Base-by-base conservation (phyloP, 2,888 invertebrate species). In the Drosophila acutilabella region DNA sequence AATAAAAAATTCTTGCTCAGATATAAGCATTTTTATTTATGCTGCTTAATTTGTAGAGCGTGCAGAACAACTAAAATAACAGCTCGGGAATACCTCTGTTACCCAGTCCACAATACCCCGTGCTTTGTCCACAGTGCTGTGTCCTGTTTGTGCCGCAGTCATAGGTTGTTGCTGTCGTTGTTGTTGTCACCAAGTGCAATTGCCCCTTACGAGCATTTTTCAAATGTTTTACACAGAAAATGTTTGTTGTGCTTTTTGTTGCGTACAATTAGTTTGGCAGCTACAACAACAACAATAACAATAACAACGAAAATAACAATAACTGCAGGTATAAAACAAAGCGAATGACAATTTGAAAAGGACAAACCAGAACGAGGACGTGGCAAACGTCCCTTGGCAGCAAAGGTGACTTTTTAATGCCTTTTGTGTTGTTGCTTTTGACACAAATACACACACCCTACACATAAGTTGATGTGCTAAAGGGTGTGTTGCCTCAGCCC, bases 251-350 rank as follows among this genome's bases (percentile, higher is more conserved):
- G 68, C 71, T 73, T 78, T 82, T 87, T 85, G 79, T 74, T 86
- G 87, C 81, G 81, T 83, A 81, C 87, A 86, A 86, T 86, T 86
- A 86, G 85, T 87, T 86, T 85, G 81, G 67, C 72, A 78, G 69
- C 77, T 62, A 74, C 68, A 78, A 67, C 71, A 69, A 53, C 75
- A 76, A 65, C 52, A 78, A 74, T 66, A 78, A 67, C 71, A 69
- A 53, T 73, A 76, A 65, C 52, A 78, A 70, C 70, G 69, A 58
- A 47, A 68, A 54, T 44, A 51, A 41, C 61, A 57, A 41, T 45
- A 75, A 81, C 78, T 83, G 80, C 83, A 80, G 80, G 71, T 83
- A 85, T 83, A 81, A 83, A 85, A 83, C 83, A 84, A 81, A 71
- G 71, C 70, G 68, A 80, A 83, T 81, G 82, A 82, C 82, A 85